Evolutionary conservation across 2,797 vertebrate species (phyloP).

Genomic region (Pantherophis alleghaniensis): DNA sequence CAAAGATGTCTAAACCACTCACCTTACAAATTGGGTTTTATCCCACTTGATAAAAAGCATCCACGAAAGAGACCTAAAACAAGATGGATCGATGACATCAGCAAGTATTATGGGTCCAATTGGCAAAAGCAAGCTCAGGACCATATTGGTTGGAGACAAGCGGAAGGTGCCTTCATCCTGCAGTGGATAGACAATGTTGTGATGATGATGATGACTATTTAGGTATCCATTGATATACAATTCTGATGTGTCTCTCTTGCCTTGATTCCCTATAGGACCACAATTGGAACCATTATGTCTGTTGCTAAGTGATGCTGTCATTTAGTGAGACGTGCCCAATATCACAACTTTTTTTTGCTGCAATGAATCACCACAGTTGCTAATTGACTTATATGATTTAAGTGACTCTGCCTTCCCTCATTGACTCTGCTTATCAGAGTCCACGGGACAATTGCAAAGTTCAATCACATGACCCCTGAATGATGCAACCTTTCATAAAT

Average conservation of each 20-base stretch:
- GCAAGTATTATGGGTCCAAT: neutral
- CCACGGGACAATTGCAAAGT: neutral
- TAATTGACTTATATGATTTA: neutral
- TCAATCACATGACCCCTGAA: neutral
- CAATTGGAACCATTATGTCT: neutral
- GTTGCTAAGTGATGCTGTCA: neutral
- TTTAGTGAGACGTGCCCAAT: neutral
- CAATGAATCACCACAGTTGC: neutral
- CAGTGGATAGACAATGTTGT: neutral
- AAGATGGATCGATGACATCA: neutral
- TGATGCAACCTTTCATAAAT: neutral
- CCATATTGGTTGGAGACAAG: neutral
- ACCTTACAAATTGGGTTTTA: neutral
- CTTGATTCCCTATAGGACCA: neutral
- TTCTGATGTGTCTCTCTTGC: neutral
- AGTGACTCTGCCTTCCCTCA: neutral
- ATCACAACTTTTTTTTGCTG: neutral
- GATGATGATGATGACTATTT: neutral
- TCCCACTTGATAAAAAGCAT: neutral
- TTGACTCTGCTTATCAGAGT: neutral
- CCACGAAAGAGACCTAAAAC: neutral
- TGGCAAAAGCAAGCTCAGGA: neutral
- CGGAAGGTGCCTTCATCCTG: neutral
- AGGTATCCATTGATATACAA: neutral
- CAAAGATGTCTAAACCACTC: neutral